Conservation (phyloP, 2,888 invertebrate genomes). For the Ceriagrion tenellum region DNA sequence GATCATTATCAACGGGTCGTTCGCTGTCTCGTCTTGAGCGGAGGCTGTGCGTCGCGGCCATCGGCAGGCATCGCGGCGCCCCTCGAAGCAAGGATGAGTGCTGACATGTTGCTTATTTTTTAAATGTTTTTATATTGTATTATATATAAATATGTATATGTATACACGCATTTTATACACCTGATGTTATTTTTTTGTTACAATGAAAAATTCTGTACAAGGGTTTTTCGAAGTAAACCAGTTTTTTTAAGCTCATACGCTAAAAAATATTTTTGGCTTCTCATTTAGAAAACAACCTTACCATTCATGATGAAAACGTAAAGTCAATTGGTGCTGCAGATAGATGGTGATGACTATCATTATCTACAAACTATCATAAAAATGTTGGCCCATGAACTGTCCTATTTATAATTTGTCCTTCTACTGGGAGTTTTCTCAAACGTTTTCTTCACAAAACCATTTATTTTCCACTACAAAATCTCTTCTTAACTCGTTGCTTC, state of each 20-base stretch:
- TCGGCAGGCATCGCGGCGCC: neutral
- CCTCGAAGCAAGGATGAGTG: slow-evolving; percentile 40
- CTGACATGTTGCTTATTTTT: slow-evolving; percentile 66
- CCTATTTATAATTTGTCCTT: too few species aligned
- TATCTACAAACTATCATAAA: too few species aligned
- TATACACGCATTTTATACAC: slow-evolving; percentile 48
- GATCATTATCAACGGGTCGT: slow-evolving; percentile 51
- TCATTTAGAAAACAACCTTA: slow-evolving; percentile 56
- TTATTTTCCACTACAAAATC: too few species aligned
- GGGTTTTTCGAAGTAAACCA: slow-evolving; percentile 55
- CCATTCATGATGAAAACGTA: too few species aligned
- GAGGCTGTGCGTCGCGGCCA: neutral
- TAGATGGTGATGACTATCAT: too few species aligned
- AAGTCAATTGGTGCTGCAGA: too few species aligned
- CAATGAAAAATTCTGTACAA: slow-evolving; percentile 54
- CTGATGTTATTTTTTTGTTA: slow-evolving; percentile 61
- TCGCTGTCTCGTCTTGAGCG: neutral
- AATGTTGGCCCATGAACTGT: too few species aligned
- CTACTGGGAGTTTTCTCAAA: too few species aligned
- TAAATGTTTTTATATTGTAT: slow-evolving; percentile 64
- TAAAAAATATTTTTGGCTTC: slow-evolving; percentile 54
- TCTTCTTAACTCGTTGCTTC: too few species aligned
- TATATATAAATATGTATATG: slow-evolving; percentile 60
- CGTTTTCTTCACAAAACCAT: too few species aligned
- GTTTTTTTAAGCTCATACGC: slow-evolving; percentile 52